Evolutionary conservation across 2,797 vertebrate genomes (phyloP).

Genomic region (Balearica regulorum): DNA sequence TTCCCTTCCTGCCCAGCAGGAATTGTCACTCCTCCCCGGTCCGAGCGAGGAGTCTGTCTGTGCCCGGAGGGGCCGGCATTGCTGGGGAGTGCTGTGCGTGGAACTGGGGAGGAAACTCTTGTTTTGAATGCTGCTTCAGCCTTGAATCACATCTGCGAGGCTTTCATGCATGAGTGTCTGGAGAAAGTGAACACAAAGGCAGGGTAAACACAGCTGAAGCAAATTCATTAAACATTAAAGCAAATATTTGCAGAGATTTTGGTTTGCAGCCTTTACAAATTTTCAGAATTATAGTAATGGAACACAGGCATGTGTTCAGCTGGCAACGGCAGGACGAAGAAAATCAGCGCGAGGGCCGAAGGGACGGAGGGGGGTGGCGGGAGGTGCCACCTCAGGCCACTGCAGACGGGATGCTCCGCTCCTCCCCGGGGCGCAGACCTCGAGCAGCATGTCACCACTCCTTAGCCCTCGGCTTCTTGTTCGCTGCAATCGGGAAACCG

Average conservation of each 20-base stretch:
- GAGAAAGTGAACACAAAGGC: background rate
- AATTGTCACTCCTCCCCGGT: background rate
- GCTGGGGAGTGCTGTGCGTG: accelerated
- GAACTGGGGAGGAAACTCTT: background rate
- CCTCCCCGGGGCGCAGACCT: background rate
- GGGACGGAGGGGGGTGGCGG: background rate
- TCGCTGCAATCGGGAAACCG: accelerated
- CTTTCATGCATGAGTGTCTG: background rate
- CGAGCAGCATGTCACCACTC: background rate
- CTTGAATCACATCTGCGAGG: accelerated
- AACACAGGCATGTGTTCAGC: background rate
- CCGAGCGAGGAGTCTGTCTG: accelerated
- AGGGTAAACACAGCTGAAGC: slow-evolving; percentile 42
- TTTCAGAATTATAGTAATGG: background rate
- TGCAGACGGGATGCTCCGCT: accelerated
- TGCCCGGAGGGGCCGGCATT: accelerated
- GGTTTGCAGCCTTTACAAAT: background rate
- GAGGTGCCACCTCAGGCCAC: too few relatives aligned
- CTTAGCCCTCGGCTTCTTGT: background rate
- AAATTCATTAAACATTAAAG: slow-evolving; percentile 19
- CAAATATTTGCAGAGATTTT: slow-evolving; percentile 54
- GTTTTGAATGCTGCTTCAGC: background rate
- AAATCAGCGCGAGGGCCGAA: accelerated
- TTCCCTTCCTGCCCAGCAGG: background rate
- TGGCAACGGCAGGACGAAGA: accelerated